Evolutionary conservation across 2,888 invertebrate genomes (phyloP).

Genomic region (Onthophagus sagittarius): DNA sequence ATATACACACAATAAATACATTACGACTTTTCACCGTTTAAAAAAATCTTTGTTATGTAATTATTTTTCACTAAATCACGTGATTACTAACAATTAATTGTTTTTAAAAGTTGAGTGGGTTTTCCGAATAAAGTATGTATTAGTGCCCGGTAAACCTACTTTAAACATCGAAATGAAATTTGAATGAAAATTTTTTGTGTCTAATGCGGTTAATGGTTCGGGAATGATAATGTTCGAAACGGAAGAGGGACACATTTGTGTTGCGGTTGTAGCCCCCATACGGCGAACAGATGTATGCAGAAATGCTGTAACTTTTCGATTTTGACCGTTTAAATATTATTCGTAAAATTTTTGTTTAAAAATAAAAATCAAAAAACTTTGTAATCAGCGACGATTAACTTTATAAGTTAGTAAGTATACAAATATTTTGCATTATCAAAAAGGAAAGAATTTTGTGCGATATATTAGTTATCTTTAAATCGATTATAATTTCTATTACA

Average conservation of each 20-base stretch:
- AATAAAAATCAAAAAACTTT: too few species aligned
- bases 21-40: background rate
- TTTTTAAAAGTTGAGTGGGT: too few species aligned
- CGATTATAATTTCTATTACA: too few species aligned
- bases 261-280: background rate
- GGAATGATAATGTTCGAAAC: background rate
- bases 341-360: background rate
- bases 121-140: background rate
- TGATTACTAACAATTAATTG: too few species aligned
- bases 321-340: background rate
- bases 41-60: background rate
- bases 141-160: background rate
- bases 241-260: background rate
- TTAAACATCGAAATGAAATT: background rate
- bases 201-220: background rate
- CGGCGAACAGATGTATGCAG: constrained; percentile 7
- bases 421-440: too few species aligned
- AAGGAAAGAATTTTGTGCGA: too few species aligned
- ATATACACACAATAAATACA: background rate
- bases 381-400: too few species aligned
- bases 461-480: too few species aligned
- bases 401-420: too few species aligned
- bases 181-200: background rate
- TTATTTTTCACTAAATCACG: background rate
- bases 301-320: background rate